phyloP scores from a whole-genome alignment of 2,113 vertebrate genomes.

The Xyliphius kryptos region DNA sequence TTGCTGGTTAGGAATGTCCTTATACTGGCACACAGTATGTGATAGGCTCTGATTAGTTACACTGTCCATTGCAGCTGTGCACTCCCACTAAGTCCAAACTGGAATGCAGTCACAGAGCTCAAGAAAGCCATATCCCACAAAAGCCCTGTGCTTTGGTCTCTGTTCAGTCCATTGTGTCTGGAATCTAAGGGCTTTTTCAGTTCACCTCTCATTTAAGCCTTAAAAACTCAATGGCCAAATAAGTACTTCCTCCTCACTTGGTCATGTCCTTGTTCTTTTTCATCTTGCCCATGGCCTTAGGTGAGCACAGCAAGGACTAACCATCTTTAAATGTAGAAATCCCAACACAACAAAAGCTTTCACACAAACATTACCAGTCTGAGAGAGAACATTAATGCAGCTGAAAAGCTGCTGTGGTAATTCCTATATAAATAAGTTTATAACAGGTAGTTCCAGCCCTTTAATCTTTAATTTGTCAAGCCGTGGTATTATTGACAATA shows the following conservation, averaged over 20 bases:
- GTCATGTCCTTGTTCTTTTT: slow-evolving; percentile 32
- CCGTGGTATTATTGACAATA: too few species aligned
- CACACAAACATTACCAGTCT: background rate
- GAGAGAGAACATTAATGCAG: too few species aligned
- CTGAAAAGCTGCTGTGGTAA: too few species aligned
- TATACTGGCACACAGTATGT: slow-evolving; percentile 46
- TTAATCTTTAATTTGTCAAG: too few species aligned
- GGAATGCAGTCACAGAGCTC: slow-evolving; percentile 57
- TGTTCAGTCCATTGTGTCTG: slow-evolving; percentile 48
- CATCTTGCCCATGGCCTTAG: background rate
- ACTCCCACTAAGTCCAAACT: slow-evolving; percentile 44
- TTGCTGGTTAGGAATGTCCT: slow-evolving; percentile 7
- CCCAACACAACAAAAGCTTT: too few species aligned
- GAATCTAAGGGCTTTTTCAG: slow-evolving; percentile 52
- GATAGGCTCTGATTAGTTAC: slow-evolving; percentile 38
- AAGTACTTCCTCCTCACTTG: slow-evolving; percentile 42
- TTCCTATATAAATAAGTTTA: too few species aligned
- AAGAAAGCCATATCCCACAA: slow-evolving; percentile 54
- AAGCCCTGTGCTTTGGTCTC: slow-evolving; percentile 46
- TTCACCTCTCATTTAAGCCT: slow-evolving; percentile 54
- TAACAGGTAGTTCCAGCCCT: too few species aligned
- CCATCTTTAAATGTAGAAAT: too few species aligned
- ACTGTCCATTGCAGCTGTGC: slow-evolving; percentile 53
- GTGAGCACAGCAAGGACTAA: background rate
- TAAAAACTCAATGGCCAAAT: slow-evolving; percentile 42